Percentiles rank a stretch among this genome's conserved stretches.
These are phyloP conservation scores for Chiridota heheva DNA, from an alignment of 35 echinoderm and acorn worm species.

Conservation along the genomic window DNA sequence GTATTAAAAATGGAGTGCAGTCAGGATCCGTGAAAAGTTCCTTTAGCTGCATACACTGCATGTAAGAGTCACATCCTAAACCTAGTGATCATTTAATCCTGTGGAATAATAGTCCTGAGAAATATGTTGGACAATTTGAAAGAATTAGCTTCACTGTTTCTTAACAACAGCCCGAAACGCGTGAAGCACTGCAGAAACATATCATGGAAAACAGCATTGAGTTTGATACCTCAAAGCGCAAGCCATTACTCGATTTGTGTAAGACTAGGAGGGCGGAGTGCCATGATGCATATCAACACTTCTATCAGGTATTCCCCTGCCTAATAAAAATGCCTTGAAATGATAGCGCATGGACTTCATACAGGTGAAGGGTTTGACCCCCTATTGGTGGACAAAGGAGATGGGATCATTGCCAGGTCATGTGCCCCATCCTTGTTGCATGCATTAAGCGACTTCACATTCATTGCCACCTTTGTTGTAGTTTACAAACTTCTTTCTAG, in stretches of 20 bases:
- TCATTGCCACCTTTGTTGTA: background rate
- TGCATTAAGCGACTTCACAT: background rate
- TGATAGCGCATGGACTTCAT: background rate
- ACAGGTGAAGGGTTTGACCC: too few species aligned
- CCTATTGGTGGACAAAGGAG: background rate
- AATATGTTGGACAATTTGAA: conserved; percentile 46
- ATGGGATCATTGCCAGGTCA: too few species aligned
- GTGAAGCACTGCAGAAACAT: conserved; percentile 29
- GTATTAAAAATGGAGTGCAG: too few species aligned
- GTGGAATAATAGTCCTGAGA: background rate
- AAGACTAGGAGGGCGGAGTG: conserved; percentile 35
- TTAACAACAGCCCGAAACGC: conserved; percentile 31
- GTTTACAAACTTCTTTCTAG: background rate
- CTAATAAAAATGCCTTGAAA: background rate
- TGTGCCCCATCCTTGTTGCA: background rate
- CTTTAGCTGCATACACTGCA: too few species aligned
- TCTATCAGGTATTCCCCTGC: conserved; percentile 30
- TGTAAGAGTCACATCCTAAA: conserved; percentile 42
- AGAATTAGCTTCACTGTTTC: conserved; percentile 39
- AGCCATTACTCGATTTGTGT: conserved; percentile 32
- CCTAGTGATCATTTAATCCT: conserved; percentile 41
- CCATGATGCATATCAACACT: conserved; percentile 44
- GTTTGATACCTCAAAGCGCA: conserved; percentile 13
- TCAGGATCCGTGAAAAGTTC: too few species aligned
- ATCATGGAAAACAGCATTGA: background rate